phyloP scores from a whole-genome alignment of 2,113 vertebrate species.

The Tretioscincus oriximinensis region DNA sequence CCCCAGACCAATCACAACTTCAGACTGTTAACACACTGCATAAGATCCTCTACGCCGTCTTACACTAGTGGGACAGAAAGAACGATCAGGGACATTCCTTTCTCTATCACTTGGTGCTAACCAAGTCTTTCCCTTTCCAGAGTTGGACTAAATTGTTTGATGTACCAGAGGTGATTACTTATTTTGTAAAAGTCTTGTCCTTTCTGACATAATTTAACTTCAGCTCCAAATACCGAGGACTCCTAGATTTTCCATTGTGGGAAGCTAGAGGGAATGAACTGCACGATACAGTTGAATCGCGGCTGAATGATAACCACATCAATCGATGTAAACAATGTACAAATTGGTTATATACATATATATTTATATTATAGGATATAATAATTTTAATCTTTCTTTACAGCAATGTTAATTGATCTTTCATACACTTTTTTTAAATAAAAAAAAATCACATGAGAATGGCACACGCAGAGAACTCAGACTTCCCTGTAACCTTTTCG shows the following conservation, averaged over 20 bases:
- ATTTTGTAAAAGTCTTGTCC: not conserved
- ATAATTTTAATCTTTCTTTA: slow-evolving; percentile 78
- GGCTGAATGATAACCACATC: slow-evolving; percentile 74
- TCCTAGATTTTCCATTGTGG: not conserved
- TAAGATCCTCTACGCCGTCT: not conserved
- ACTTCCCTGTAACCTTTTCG: slow-evolving; percentile 60
- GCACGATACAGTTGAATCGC: slow-evolving; percentile 43
- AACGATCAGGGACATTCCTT: not conserved
- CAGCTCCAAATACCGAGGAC: not conserved
- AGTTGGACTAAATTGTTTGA: not conserved
- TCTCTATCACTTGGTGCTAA: not conserved
- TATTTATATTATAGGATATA: slow-evolving; percentile 80
- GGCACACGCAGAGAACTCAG: slow-evolving; percentile 60
- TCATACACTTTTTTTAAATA: slow-evolving; percentile 72
- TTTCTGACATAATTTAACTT: not conserved
- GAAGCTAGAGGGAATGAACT: slow-evolving; percentile 4
- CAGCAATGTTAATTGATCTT: slow-evolving; percentile 75
- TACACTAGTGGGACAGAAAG: not conserved
- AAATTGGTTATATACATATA: slow-evolving; percentile 77
- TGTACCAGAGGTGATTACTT: not conserved
- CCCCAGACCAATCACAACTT: no score
- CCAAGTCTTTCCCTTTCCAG: not conserved
- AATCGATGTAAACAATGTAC: slow-evolving; percentile 73
- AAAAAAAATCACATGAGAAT: slow-evolving; percentile 70
- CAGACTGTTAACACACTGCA: not conserved